Base-by-base conservation (phyloP, 2,113 vertebrate genomes). In the Sturnira hondurensis region DNA sequence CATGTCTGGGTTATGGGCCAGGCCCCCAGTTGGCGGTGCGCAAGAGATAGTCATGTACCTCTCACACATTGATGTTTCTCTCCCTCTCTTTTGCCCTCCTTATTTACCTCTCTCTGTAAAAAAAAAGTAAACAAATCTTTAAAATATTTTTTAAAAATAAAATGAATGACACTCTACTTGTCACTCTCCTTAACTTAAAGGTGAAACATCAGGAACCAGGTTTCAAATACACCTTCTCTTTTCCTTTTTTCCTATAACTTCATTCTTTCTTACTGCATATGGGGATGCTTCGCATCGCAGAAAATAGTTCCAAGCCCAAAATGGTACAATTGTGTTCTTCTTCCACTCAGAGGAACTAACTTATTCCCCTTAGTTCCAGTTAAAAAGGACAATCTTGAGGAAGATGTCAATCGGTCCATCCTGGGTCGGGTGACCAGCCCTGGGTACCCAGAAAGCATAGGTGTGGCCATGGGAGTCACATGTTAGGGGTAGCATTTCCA, bases 401-500 rank as follows among this genome's bases (percentile, higher is more conserved):
- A 76, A 9, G 41, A 43, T 82, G 47, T 52, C 22, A 17, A 86
- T 50, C 43, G 61, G 63, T 45, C 26, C 63, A 20, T 9, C 22
- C 43, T 63, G 38, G 50, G 52, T 45, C 61, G 90, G 33, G 5
- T 74, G 74, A 77, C 20, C 68, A 54, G 26, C 3, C 1, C 26
- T 89, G 67, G 14, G 13, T 52, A 28, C 11, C 54, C 58, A 65
- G 65, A 93, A 74, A 85, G 1, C 4, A 22, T 2, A 56, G 24
- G 24, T 14, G 22, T 50, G 31, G 41, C 7, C 61, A 22, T 1
- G 0, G 26, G 26, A 24, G 17, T 52, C 36, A 22, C 24, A 4
- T 0, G 8, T 33, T 0, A n/a, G 0, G 0, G 20, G n/a, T 38
- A 28, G 16, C 20, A 63, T 50, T 5, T 20, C 36, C 56, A 58